phyloP scores from a whole-genome alignment of 2,113 vertebrate species.

The Phaetusa simplex region DNA sequence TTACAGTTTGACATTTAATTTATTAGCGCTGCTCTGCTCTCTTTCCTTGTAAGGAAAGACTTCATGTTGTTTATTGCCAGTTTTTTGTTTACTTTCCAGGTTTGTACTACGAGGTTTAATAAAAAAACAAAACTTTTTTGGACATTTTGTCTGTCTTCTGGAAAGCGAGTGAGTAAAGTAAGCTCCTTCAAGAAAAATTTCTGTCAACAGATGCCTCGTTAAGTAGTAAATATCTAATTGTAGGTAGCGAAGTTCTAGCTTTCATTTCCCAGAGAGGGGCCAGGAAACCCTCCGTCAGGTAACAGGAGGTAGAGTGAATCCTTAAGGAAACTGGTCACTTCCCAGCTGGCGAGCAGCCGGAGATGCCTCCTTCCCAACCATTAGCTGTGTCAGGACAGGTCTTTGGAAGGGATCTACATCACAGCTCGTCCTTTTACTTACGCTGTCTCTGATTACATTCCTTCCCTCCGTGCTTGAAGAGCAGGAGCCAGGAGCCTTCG shows the following conservation, averaged over 20 bases:
- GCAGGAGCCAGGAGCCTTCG: constrained; percentile 44
- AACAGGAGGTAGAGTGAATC: background rate
- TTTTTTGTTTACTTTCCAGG: constrained; percentile 98
- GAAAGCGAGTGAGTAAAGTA: constrained; percentile 47
- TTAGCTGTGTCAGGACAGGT: background rate
- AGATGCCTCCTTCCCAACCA: rapidly evolving
- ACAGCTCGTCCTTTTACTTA: constrained; percentile 38
- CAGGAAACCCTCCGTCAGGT: background rate
- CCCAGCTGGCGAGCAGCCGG: background rate
- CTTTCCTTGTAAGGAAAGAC: constrained; percentile 88
- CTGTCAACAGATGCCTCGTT: background rate
- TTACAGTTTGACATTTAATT: constrained; percentile 98
- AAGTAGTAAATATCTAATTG: background rate
- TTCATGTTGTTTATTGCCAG: constrained; percentile 97
- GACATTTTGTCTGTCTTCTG: constrained; percentile 82
- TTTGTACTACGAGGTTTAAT: constrained; percentile 99
- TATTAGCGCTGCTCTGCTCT: constrained; percentile 95
- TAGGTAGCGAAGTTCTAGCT: background rate
- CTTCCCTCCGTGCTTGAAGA: background rate
- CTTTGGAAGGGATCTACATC: background rate
- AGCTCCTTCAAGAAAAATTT: background rate
- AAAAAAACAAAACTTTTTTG: constrained; percentile 88
- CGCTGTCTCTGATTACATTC: background rate
- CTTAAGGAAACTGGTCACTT: background rate
- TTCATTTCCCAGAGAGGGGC: background rate